Evolutionary conservation across 2,888 invertebrate genomes (phyloP).

Genomic region (Bibio marci): DNA sequence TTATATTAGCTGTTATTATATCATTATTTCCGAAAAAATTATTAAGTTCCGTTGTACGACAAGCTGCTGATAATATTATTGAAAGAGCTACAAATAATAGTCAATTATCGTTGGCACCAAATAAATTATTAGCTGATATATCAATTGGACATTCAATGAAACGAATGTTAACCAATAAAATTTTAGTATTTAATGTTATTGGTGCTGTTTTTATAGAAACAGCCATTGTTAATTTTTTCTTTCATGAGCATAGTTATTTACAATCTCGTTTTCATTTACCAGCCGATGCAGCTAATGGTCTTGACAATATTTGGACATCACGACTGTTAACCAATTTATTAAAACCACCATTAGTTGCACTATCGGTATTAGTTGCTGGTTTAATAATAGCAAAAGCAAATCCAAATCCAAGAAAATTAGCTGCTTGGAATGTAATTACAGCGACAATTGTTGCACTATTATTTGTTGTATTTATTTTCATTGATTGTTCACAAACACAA

Average conservation of each 20-base stretch:
- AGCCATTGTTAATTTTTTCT: slow-evolving; percentile 35
- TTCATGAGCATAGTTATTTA: slow-evolving; percentile 36
- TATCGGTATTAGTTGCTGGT: slow-evolving; percentile 34
- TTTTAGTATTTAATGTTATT: slow-evolving; percentile 34
- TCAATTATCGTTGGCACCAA: slow-evolving; percentile 17
- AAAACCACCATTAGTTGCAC: slow-evolving; percentile 36
- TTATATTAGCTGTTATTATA: slow-evolving; percentile 32
- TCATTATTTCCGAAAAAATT: slow-evolving; percentile 38
- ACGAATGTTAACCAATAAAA: slow-evolving; percentile 36
- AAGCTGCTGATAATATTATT: slow-evolving; percentile 37
- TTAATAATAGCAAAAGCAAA: slow-evolving; percentile 34
- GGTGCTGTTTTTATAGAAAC: slow-evolving; percentile 33
- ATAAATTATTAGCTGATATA: slow-evolving; percentile 23
- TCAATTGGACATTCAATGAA: slow-evolving; percentile 32
- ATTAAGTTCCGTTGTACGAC: slow-evolving; percentile 34
- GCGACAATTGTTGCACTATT: slow-evolving; percentile 29
- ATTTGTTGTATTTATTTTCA: slow-evolving; percentile 30
- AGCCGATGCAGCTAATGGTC: slow-evolving; percentile 31
- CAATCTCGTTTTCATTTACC: slow-evolving; percentile 40
- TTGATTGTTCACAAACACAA: slow-evolving; percentile 30
- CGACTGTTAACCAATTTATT: slow-evolving; percentile 34
- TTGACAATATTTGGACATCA: slow-evolving; percentile 35
- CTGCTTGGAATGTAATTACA: slow-evolving; percentile 31
- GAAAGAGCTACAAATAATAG: slow-evolving; percentile 22
- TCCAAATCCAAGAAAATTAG: slow-evolving; percentile 32